Evolutionary conservation across 2,888 invertebrate species (phyloP), one percentile per base, ranked within the genome.

Genomic region (Prosopocoilus inquinatus): DNA sequence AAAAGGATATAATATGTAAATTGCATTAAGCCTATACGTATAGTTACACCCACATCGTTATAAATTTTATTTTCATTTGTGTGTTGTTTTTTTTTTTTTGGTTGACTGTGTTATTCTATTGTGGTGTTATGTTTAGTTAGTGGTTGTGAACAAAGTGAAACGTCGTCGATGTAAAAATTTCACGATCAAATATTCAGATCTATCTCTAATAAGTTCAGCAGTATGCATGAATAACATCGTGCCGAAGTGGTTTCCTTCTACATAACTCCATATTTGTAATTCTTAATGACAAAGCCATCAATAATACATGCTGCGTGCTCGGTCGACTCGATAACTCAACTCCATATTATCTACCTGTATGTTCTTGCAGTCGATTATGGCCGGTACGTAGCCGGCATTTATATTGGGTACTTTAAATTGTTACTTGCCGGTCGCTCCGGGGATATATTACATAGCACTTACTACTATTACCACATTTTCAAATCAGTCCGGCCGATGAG

Each of bases 201-300:
- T 15, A 41, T 41, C 15, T 38, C 12, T 41, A 41, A 15, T 41
- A 38, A 11, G 38, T 12, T 41, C 38, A 38, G 38, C 12, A 11
- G 11, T 38, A 38, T 38, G 41, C 41, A 41, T 41, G 12, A 41
- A 41, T 15, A 41, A 41, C 41, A 41, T 11, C 41, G 9, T 16
- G 16, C 15, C 16, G 41, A 41, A 15, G 12, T 16, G 13, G 41
- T 41, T 41, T 41, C 41, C 41, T 41, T 53, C 43, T 35, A 32
- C 33, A 43, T 48, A 53, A 53, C 43, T 53, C 67, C 69, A 68
- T 67, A 66, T 67, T 66, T 65, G 69, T 61, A 64, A 62, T 62
- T 58, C 66, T 65, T 67, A 68, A 69, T 68, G 68, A 68, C 67
- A 68, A 67, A 66, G 61, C 66, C 64, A 69, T 69, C 68, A 67